Conservation (phyloP, 2,888 invertebrate species). For the Acanthacorydalis orientalis region DNA sequence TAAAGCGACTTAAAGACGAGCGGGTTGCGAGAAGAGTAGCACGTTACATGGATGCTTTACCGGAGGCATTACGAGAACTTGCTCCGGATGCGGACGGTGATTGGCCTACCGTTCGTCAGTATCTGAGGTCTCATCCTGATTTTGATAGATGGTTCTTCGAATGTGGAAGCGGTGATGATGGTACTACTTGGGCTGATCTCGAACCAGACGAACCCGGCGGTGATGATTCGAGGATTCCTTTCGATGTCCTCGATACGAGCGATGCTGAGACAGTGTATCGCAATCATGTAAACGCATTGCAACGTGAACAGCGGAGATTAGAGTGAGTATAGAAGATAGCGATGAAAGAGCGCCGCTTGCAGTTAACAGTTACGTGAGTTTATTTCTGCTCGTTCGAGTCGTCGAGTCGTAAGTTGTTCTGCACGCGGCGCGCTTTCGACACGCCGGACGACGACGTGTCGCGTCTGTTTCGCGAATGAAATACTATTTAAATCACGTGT, state of each 20-base stretch:
- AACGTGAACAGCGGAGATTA: slow-evolving; percentile 79
- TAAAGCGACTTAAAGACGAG: slow-evolving; percentile 66
- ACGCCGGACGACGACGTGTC: too few species aligned
- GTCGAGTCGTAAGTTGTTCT: too few species aligned
- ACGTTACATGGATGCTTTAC: slow-evolving; percentile 60
- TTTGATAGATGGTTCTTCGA: slow-evolving; percentile 87
- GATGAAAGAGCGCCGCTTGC: too few species aligned
- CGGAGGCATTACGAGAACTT: slow-evolving; percentile 58
- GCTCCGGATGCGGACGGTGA: slow-evolving; percentile 71
- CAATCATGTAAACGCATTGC: slow-evolving; percentile 77
- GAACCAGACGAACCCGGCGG: slow-evolving; percentile 41
- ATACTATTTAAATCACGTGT: too few species aligned
- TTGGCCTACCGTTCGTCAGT: slow-evolving; percentile 75
- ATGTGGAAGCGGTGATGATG: slow-evolving; percentile 41
- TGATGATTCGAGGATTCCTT: slow-evolving; percentile 68
- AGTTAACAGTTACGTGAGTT: too few species aligned
- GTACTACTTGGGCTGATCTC: slow-evolving; percentile 58
- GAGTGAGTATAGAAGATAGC: slow-evolving; percentile 47
- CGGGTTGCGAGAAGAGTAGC: slow-evolving; percentile 59
- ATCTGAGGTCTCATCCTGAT: slow-evolving; percentile 79
- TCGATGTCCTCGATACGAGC: slow-evolving; percentile 76
- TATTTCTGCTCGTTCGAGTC: too few species aligned
- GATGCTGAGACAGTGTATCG: slow-evolving; percentile 88
- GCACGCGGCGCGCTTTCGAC: too few species aligned
- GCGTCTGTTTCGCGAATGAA: too few species aligned